A percentile compares a stretch with the other conserved stretches of the same genome.
Evolutionary conservation across 2,888 invertebrate genomes (phyloP).

Genomic region (Cosmia trapezina): DNA sequence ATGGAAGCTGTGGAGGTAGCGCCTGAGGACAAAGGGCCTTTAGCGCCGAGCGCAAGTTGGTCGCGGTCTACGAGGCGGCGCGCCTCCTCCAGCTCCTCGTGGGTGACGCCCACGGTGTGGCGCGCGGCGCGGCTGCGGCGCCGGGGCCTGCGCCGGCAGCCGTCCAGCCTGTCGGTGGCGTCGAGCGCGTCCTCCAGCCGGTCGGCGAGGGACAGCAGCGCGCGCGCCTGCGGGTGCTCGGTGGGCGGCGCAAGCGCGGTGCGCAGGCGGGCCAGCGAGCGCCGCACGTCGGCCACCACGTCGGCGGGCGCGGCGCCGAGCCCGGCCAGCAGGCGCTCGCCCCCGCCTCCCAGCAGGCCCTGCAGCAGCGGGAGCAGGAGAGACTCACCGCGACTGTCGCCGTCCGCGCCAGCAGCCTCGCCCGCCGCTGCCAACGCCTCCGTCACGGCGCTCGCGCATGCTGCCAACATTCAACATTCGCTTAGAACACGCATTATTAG

Average conservation of each 20-base stretch:
- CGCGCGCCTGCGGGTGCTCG: slow-evolving; percentile 88
- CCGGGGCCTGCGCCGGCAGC: slow-evolving; percentile 84
- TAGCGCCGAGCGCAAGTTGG: slow-evolving; percentile 72
- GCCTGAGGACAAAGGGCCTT: slow-evolving; percentile 67
- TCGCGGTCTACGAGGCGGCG: slow-evolving; percentile 92
- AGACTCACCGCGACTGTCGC: slow-evolving; percentile 93
- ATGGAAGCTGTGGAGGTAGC: slow-evolving; percentile 74
- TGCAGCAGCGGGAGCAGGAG: slow-evolving; percentile 93
- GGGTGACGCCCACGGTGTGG: slow-evolving; percentile 96
- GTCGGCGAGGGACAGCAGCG: slow-evolving; percentile 93
- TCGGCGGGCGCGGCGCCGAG: slow-evolving; percentile 90
- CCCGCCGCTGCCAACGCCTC: slow-evolving; percentile 85
- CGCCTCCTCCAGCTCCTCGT: slow-evolving; percentile 95
- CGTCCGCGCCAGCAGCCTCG: slow-evolving; percentile 69
- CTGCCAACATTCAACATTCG: slow-evolving; percentile 67
- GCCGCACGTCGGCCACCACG: slow-evolving; percentile 94
- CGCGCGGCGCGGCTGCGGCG: slow-evolving; percentile 92
- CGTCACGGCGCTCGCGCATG: slow-evolving; percentile 86
- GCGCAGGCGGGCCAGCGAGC: slow-evolving; percentile 93
- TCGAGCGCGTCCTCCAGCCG: slow-evolving; percentile 92
- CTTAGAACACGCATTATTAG: background rate
- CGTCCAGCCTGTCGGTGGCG: slow-evolving; percentile 82
- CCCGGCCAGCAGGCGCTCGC: slow-evolving; percentile 83
- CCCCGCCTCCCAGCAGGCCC: slow-evolving; percentile 91
- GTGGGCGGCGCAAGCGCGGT: slow-evolving; percentile 92